Evolutionary conservation across 2,113 vertebrate species (phyloP).

Genomic region (Nannospalax galili): DNA sequence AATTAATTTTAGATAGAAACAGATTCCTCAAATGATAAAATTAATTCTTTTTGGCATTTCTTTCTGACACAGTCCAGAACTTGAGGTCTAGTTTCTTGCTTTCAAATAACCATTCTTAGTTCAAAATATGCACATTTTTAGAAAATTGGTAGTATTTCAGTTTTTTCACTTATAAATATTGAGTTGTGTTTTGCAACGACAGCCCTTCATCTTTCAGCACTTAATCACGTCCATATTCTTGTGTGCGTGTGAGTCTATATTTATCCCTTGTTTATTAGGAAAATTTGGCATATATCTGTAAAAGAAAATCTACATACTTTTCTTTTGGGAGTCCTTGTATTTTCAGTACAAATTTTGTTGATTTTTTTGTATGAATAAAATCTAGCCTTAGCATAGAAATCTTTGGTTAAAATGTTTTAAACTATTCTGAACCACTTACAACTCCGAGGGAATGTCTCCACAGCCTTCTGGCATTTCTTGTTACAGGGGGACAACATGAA

Average conservation of each 20-base stretch:
- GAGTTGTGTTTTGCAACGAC: background rate
- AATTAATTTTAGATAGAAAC: slow-evolving; percentile 44
- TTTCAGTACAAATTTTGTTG: background rate
- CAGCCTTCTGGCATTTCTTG: background rate
- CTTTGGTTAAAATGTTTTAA: background rate
- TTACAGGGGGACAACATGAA: background rate
- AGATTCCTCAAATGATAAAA: background rate
- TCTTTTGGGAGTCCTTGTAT: background rate
- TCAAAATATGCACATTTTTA: background rate
- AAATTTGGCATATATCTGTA: background rate
- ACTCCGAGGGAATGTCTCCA: background rate
- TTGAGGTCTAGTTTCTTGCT: background rate
- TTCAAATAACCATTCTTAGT: slow-evolving; percentile 18
- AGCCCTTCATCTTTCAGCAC: background rate
- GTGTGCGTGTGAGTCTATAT: background rate
- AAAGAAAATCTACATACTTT: background rate
- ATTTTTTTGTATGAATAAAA: background rate
- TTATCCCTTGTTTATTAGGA: background rate
- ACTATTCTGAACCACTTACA: background rate
- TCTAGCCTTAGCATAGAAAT: background rate
- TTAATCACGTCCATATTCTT: background rate
- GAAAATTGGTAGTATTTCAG: background rate
- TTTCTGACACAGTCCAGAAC: background rate
- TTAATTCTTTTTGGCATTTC: background rate
- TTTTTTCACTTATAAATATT: background rate